These are phyloP conservation scores for Microplitis mediator DNA, from an alignment of 1,140 invertebrate species.

Conservation along the genomic window DNA sequence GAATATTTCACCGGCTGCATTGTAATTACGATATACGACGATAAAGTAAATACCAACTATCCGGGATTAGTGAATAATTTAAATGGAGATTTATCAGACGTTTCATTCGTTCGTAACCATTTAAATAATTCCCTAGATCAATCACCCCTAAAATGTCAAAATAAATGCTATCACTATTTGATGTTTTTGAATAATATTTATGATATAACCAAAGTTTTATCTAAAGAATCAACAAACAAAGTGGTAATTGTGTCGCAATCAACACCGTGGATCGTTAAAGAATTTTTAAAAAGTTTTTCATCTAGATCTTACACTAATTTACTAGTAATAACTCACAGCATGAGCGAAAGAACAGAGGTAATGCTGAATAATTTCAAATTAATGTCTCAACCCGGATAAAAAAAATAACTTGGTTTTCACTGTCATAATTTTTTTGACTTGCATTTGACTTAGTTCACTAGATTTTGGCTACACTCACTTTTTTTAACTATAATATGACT, in stretches of 20 bases:
- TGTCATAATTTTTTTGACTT: neutral
- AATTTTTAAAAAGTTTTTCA: slow-evolving; percentile 67
- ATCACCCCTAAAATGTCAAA: no score
- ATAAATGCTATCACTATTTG: slow-evolving; percentile 68
- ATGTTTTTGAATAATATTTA: slow-evolving; percentile 70
- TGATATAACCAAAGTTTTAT: slow-evolving; percentile 64
- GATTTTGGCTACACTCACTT: neutral
- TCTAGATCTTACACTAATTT: slow-evolving; percentile 71
- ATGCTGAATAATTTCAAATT: slow-evolving; percentile 33
- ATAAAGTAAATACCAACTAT: neutral
- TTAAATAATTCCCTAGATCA: no score
- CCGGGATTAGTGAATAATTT: neutral
- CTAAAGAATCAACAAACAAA: slow-evolving; percentile 64
- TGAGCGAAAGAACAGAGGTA: slow-evolving; percentile 36
- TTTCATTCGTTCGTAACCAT: neutral
- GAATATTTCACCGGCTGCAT: slow-evolving; percentile 28
- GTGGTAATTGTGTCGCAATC: slow-evolving; percentile 70
- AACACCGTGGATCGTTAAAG: slow-evolving; percentile 72
- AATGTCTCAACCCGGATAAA: neutral
- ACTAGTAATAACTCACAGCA: slow-evolving; percentile 65
- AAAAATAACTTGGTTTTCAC: no score
- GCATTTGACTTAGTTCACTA: neutral
- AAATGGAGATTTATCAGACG: neutral
- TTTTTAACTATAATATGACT: neutral
- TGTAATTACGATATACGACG: slow-evolving; percentile 23